Base-by-base conservation (phyloP, 2,113 vertebrate genomes). In the Blennius ocellaris region DNA sequence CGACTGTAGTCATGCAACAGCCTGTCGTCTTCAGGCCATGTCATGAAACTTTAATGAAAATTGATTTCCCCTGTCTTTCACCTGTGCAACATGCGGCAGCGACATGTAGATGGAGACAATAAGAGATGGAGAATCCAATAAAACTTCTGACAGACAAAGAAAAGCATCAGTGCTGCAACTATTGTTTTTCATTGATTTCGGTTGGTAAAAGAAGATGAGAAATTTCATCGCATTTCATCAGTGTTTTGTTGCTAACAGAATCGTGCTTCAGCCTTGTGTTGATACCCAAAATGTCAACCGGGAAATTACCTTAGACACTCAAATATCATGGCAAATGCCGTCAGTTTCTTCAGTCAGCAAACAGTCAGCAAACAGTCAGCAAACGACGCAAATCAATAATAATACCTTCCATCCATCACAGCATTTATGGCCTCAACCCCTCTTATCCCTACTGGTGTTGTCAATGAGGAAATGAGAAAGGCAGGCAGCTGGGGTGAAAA, bases 1-100 rank as follows among this genome's bases (percentile, higher is more conserved):
- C 47, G 73, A 89, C 72, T 76, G 50, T 36, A 64, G 57, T 82
- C 56, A 76, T 44, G 66, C 62, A 78, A 83, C 73, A 64, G 61
- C 47, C 10, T 10, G 21, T 12, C 62, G 60, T 80, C 76, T 87
- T 81, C 58, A 78, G 65, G 69, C 63, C 56, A 69, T 56, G 45
- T 87, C 85, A 78, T 84, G 82, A 70, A 85, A 83, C 65, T 93
- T 90, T 91, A 90, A 88, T 92, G 63, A 82, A 90, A 83, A 91
- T 85, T 49, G 88, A 90, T 89, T 89, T 84, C 65, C 58, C 21
- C 70, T 64, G 69, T 81, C 57, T 74, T 83, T 89, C 59, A 81
- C 78, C 87, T 87, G 82, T 43, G 49, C 17, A 49, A 60, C 51
- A 69, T 53, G 54, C 60, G 30, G 56, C 6, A 7, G 7, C 44